Percentiles rank a stretch among this genome's conserved stretches.
phyloP scores from a whole-genome alignment of 1,140 invertebrate genomes.

The Heterodera schachtii region DNA sequence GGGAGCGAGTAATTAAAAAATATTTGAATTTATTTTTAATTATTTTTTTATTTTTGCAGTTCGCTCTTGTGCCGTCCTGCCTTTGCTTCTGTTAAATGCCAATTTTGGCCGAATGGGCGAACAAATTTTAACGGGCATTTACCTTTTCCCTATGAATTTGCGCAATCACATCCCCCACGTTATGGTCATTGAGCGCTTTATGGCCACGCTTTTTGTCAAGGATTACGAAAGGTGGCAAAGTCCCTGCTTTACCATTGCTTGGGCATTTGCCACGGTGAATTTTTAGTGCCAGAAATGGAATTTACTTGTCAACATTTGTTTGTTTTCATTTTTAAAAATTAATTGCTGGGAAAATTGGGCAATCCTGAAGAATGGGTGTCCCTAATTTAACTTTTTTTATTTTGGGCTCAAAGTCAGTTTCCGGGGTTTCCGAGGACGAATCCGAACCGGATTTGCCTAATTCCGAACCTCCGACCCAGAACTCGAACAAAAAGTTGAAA shows the following conservation, averaged over 20 bases:
- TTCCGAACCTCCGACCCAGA: too few relatives aligned
- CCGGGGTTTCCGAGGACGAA: too few relatives aligned
- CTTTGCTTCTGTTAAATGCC: neutral
- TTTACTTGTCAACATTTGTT: neutral
- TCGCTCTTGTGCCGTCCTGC: neutral
- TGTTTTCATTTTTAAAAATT: neutral
- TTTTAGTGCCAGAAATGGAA: neutral
- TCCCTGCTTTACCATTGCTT: neutral
- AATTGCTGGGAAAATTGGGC: too few relatives aligned
- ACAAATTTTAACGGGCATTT: neutral
- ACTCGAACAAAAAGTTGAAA: too few relatives aligned
- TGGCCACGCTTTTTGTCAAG: slow-evolving; percentile 14
- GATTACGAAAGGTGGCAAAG: slow-evolving; percentile 18
- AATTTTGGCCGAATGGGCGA: neutral
- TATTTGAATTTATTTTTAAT: too few relatives aligned
- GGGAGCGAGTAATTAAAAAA: slow-evolving; percentile 11
- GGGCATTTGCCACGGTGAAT: neutral
- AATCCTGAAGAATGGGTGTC: too few relatives aligned
- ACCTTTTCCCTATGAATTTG: neutral
- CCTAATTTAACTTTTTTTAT: too few relatives aligned
- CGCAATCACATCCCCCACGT: slow-evolving; percentile 7
- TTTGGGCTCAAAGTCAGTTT: too few relatives aligned
- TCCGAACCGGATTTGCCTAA: too few relatives aligned
- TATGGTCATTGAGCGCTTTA: slow-evolving; percentile 19
- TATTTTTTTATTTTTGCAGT: neutral